Base-by-base conservation (phyloP, 2,113 vertebrate species). In the Pelobates fuscus region DNA sequence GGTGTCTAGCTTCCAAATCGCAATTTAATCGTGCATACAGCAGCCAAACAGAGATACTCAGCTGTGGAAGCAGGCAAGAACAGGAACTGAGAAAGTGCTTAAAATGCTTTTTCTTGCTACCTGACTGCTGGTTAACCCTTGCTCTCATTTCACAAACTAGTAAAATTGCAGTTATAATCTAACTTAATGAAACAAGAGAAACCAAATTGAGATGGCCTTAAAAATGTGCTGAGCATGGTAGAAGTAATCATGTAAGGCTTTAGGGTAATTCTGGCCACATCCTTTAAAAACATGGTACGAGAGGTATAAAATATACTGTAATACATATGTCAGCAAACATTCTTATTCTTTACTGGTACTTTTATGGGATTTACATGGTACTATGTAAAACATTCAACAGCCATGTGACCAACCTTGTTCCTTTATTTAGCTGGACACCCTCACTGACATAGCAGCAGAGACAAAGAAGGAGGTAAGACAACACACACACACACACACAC, bases 401-500 rank as follows among this genome's bases (percentile, higher is more conserved):
- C 27, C 70, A 71, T 4, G 70, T 71, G 70, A 71, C 26, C 14
- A 23, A 6, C 5, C 60, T 15, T n/a, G 11, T 43, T 11, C 23
- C 26, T 72, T 72, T 72, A 63, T 63, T 32, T 52, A 37, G 25
- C 27, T 18, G 59, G 23, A 2, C 58, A 14, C 8, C 46, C n/a
- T 27, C 2, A n/a, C 26, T 32, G 26, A 64, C n/a, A 49, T 58
- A 10, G 14, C 6, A 63, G 59, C 12, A 32, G n/a, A 54, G 60
- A 27, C 44, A 63, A 63, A 37, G 59, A 26, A 54, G 41, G 26
- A 72, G 70, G 70, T 72, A 57, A 72, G 70, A 63, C 27, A n/a
- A 59, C 27, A 43, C 4, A 23, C 68, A 25, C 10, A 57, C 11
- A 20, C 20, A 57, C 23, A 11, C 52, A 18, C n/a, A 21, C 18